Evolutionary conservation across 2,797 vertebrate genomes (phyloP), one percentile per base, ranked within the genome.

Genomic region (Lindbergichthys nudifrons): DNA sequence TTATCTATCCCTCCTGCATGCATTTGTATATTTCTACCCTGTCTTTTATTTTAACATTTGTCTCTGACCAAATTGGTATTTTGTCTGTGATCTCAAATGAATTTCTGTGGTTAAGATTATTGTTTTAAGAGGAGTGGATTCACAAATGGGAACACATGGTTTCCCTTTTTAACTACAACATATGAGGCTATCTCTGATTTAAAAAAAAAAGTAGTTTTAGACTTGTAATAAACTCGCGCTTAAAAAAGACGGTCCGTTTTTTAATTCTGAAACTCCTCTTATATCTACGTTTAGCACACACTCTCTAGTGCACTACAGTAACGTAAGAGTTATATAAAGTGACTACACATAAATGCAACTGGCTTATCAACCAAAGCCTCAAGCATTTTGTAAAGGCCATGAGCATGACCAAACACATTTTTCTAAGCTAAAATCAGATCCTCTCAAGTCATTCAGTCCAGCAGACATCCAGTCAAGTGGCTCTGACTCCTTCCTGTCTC

Each of bases 391-490:
- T 36, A 41, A 80, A 87, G 68, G 65, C 75, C 73, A 66, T 53
- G 61, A 85, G 77, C 83, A 86, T 82, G 76, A 87, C 88, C 85
- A 83, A 88, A 84, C 47, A 57, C 88, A 89, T 93, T 89, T 91
- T 91, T 89, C 72, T 60, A 7, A 45, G 77, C 81, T 85, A 78
- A 87, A 87, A 88, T 90, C 88, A 92, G 88, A 88, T 81, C 78
- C 73, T 86, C 39, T 61, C 21, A 6, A 84, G 83, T 70, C 78
- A 83, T 82, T 82, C 70, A 73, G 68, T 82, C 64, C 65, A 74
- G 65, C 42, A 82, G 70, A 75, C 80, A 78, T 66, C 60, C 71
- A 63, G 80, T 73, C 79, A 75, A 81, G 80, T 83, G 79, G 81
- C 80, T 58, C 72, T 80, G 79, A 88, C 85, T 88, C 74, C 80